Evolutionary conservation across 2,888 invertebrate species (phyloP), one percentile per base, ranked within the genome.

Genomic region (Drosophila subquinaria): DNA sequence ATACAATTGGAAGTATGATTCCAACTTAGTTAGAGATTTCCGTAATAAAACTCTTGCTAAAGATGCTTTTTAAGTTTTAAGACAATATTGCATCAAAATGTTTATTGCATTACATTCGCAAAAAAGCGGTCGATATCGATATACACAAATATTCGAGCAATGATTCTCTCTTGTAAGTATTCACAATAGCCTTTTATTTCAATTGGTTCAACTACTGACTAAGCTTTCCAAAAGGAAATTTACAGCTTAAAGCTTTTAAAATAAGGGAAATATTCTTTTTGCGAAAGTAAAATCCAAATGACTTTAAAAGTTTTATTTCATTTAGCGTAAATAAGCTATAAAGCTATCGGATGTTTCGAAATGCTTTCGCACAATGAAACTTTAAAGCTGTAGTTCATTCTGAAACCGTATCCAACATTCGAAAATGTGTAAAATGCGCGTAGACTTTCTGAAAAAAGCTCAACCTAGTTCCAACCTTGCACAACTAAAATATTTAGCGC

Each of bases 181-280:
- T 36, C 38, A 40, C 38, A 15, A 40, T 40, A 15, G 38, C 0
- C n/a, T 15, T 15, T 15, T 15, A 17, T n/a, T 23, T 30, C 1
- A 4, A 30, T 10, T 4, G 43, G 56, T 56, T 45, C 5, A 20
- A 35, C 35, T 33, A 45, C 45, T 56, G 13, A 43, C 43, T 52
- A 9, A 13, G 9, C 9, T 13, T 9, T 30, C 15, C 1, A 40
- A 33, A 35, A 27, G 27, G 17, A 30, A 42, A 30, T 17, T 23
- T 11, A 3, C 11, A 23, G 5, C 48, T 48, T 30, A 10, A 15
- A 48, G 15, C 48, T 48, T 10, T 10, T 1, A 0, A 48, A 15
- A 10, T 4, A 15, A 4, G 15, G 48, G 30, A 48, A 48, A 30
- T 30, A 2, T 15, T 47, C 6, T 15, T 38, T n/a, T 4, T 0